Conservation (phyloP, 2,797 vertebrate species). For the Threskiornis aethiopicus region DNA sequence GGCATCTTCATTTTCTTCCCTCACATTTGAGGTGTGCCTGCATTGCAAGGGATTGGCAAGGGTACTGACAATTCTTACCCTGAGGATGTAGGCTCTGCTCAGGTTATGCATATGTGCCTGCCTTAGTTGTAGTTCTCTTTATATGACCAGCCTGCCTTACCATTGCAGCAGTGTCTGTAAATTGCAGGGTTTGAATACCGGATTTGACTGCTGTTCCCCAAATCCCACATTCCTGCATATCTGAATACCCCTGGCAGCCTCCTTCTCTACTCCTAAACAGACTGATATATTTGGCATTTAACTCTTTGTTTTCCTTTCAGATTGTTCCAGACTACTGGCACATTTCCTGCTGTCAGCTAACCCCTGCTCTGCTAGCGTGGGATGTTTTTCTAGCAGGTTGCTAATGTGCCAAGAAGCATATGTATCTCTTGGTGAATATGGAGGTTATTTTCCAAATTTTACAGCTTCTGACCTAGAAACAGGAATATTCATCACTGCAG, state of each 20-base stretch:
- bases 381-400: conserved; percentile 47
- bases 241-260: background rate
- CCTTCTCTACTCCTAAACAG: background rate
- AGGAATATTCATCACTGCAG: conserved; percentile 50
- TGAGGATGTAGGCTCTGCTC: background rate
- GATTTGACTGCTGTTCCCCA: background rate
- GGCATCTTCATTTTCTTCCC: background rate
- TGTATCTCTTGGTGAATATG: conserved; percentile 27
- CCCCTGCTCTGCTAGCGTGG: conserved; percentile 36
- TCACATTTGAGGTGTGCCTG: background rate
- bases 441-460: conserved; percentile 49
- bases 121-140: background rate
- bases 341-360: conserved; percentile 15
- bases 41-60: background rate
- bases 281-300: conserved; percentile 12
- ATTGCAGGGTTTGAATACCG: background rate
- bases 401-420: conserved; percentile 32
- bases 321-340: conserved; percentile 23
- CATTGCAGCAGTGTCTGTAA: background rate
- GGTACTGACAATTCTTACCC: background rate
- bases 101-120: background rate
- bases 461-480: conserved; percentile 60
- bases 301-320: conserved; percentile 1
- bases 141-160: background rate
- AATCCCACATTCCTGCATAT: background rate